phyloP scores from a whole-genome alignment of 2,888 invertebrate genomes.

The Halictus ligatus region DNA sequence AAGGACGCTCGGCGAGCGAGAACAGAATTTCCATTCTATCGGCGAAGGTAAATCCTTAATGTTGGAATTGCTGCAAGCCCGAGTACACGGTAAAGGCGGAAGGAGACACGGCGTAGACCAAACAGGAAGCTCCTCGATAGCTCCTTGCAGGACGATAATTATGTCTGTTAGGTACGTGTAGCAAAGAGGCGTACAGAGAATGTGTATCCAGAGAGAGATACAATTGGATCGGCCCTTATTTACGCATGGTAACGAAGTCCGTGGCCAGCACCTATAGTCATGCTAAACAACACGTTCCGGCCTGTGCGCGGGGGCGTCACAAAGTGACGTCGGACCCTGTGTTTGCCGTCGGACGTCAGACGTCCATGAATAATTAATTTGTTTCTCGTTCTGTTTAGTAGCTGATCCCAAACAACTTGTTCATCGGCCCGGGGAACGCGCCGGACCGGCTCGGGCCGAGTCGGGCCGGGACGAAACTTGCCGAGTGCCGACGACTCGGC shows the following conservation, averaged over 20 bases:
- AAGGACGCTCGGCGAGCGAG: not conserved
- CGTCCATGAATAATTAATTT: constrained; percentile 82
- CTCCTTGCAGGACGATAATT: constrained; percentile 62
- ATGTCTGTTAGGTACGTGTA: constrained; percentile 56
- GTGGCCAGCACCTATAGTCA: constrained; percentile 70
- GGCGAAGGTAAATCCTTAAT: not conserved
- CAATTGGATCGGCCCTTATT: constrained; percentile 64
- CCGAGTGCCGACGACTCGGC: not conserved
- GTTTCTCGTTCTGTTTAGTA: constrained; percentile 64
- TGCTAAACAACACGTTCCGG: constrained; percentile 76
- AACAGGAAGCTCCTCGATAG: constrained; percentile 53
- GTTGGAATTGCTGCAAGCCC: constrained; percentile 1
- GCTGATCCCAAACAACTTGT: constrained; percentile 24
- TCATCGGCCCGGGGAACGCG: constrained; percentile 3
- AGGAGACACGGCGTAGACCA: constrained; percentile 10
- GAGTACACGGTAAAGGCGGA: constrained; percentile 3
- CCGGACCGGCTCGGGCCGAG: not conserved
- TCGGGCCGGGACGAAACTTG: constrained; percentile 5
- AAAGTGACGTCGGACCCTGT: constrained; percentile 74
- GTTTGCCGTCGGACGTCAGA: constrained; percentile 75
- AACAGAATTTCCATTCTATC: constrained; percentile 2
- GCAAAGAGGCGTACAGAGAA: constrained; percentile 47
- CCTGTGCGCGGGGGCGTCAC: constrained; percentile 52
- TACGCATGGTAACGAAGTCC: constrained; percentile 40
- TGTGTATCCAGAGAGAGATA: constrained; percentile 30